These are phyloP conservation scores for Oostethus manadensis DNA, from an alignment of 2,113 vertebrate species.

Conservation along the genomic window DNA sequence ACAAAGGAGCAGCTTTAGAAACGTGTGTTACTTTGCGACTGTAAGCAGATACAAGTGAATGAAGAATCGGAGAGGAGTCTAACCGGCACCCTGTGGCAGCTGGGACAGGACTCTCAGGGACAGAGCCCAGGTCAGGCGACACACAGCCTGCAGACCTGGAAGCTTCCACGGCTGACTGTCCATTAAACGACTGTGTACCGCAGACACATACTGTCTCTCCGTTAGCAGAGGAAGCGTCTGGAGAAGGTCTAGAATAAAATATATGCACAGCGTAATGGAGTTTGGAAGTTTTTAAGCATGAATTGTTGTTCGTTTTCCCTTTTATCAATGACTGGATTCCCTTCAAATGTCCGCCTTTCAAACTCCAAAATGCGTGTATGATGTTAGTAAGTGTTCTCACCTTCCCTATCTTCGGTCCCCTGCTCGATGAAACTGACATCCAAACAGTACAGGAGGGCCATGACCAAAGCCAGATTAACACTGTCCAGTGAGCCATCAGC, in stretches of 20 bases:
- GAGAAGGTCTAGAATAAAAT: constrained; percentile 78
- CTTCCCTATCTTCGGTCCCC: constrained; percentile 87
- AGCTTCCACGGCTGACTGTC: constrained; percentile 87
- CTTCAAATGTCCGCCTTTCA: background rate
- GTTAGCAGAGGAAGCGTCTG: constrained; percentile 83
- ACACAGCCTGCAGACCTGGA: constrained; percentile 88
- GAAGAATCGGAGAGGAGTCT: background rate
- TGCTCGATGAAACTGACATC: constrained; percentile 93
- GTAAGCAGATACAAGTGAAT: background rate
- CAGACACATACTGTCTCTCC: constrained; percentile 88
- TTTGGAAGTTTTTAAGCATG: background rate
- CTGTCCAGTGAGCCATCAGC: constrained; percentile 86
- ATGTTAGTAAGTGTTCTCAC: constrained; percentile 57
- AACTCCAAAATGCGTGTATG: background rate
- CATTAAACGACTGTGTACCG: constrained; percentile 85
- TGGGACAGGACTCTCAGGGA: constrained; percentile 88
- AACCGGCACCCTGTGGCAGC: constrained; percentile 89
- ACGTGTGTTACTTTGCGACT: background rate
- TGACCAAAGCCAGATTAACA: constrained; percentile 87
- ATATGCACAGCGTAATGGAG: background rate
- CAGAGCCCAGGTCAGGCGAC: constrained; percentile 89
- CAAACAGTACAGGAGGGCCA: constrained; percentile 94
- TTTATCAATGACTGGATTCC: background rate
- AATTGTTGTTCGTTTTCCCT: too few species aligned
- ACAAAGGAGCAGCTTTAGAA: too few species aligned